These are phyloP conservation scores for Amaurobius ferox DNA, from an alignment of 2,888 invertebrate genomes.

Conservation along the genomic window DNA sequence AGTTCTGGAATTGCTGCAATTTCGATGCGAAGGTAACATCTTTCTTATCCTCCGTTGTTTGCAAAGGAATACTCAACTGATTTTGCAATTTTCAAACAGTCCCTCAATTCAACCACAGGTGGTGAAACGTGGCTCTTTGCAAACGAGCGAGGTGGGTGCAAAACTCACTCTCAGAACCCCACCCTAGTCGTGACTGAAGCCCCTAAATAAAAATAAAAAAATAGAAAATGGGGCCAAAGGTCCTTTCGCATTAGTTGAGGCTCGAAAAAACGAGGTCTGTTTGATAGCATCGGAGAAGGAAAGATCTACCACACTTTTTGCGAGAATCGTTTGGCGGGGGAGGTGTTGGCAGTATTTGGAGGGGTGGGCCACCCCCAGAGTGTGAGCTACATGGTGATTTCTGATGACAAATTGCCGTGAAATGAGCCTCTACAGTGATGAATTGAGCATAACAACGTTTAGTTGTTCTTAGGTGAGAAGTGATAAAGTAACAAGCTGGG, in stretches of 20 bases:
- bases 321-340: constrained; percentile 31
- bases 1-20: no score
- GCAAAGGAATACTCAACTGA: no score
- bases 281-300: constrained; percentile 6
- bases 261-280: neutral
- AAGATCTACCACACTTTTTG: constrained; percentile 35
- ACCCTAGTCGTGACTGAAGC: constrained; percentile 61
- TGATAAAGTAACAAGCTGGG: neutral
- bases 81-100: constrained; percentile 26
- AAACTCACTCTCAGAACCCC: constrained; percentile 54
- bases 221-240: constrained; percentile 33
- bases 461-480: neutral
- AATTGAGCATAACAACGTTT: neutral
- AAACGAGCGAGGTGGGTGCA: constrained; percentile 65
- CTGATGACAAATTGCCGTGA: constrained; percentile 14
- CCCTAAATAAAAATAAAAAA: constrained; percentile 17
- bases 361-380: constrained; percentile 3
- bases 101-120: constrained; percentile 15
- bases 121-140: constrained; percentile 41
- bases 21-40: no score
- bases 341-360: constrained; percentile 22
- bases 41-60: no score
- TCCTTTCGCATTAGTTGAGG: constrained; percentile 19
- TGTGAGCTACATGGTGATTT: constrained; percentile 7
- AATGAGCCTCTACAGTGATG: constrained; percentile 3